Base-by-base conservation (phyloP, 2,113 vertebrate species). In the Tupaia chinensis region DNA sequence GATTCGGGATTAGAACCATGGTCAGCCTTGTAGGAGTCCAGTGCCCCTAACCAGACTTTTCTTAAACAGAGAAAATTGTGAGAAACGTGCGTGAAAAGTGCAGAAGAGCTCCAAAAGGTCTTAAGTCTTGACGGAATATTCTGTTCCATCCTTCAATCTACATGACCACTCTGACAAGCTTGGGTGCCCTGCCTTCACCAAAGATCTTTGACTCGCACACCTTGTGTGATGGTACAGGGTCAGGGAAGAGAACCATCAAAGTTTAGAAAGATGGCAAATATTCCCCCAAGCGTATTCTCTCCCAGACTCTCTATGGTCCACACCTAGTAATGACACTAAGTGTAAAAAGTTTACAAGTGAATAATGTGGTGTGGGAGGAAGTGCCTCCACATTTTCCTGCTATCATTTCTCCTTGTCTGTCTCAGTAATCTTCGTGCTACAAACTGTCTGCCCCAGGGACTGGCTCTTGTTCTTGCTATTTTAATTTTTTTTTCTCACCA, bases 401-500 rank as follows among this genome's bases (percentile, higher is more conserved):
- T 77, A 91, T 87, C 20, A 66, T n/a, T 94, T 90, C 78, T 92
- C 77, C 78, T 87, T 81, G 27, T 91, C 60, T 87, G 15, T 84
- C 77, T 88, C 74, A 88, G 83, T 63, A 82, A 4, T 19, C 73
- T n/a, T 85, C 0, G 0, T 69, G 85, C 94, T 86, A 91, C 25
- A 88, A 74, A 78, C 70, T 27, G n/a, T 34, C 82, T 97, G 86
- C 78, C 69, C 81, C 56, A 3, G 22, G 27, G 78, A 63, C 53
- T 81, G 56, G 60, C 69, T 93, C 78, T 63, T 79, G 34, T 14
- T 92, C 87, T 73, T 89, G 89, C 91, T 94, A 73, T 91, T 95
- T 97, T 94, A 89, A 89, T 92, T 96, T 95, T 74, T 80, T 95
- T 74, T 80, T 96, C 91, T 82, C 70, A 82, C 65, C 69, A 60